Evolutionary conservation across 2,113 vertebrate genomes (phyloP), one percentile per base, ranked within the genome.

Genomic region (Bujurquina vittata): DNA sequence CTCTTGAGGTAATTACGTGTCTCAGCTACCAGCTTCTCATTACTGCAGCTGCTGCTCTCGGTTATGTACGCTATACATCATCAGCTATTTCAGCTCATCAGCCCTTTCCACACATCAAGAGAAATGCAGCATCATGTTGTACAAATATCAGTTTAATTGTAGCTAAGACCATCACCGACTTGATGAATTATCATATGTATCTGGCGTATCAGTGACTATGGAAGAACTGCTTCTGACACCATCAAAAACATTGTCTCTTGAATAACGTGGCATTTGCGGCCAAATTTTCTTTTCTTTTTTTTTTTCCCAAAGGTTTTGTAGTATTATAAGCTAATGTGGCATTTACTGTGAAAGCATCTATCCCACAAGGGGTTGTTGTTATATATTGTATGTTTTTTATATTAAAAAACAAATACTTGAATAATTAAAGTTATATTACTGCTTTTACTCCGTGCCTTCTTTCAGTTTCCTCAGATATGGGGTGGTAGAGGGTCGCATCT

Each of bases 331-430:
- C 88, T 93, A 85, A 93, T 87, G 94, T 95, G 94, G 90, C 91
- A 94, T 94, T 95, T 92, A 95, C 92, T 95, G 94, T 95, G 93
- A 93, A 93, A 88, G 63, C 92, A 89, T 88, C 89, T 91, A 89
- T 93, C 86, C 92, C 86, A 6, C 62, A 77, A 81, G 86, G 91
- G 91, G 91, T 92, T 93, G 87, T 92, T 94, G 92, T 95, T 90
- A 84, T 94, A 92, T 91, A 94, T 91, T 94, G 89, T 93, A 88
- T 92, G 90, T 94, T 95, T 96, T 93, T 93, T 93, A 92, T 92
- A 94, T 94, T 89, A 94, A 94, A 94, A 92, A 94, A 94, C 84
- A 90, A 92, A 88, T 90, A 92, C 89, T 95, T 95, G 91, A 91
- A 90, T 93, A 90, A 93, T 92, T 89, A 91, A 92, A 91, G 81